Percentiles rank a stretch among this genome's conserved stretches.
phyloP scores from a whole-genome alignment of 2,113 vertebrate genomes.

The Corythornis cristatus region DNA sequence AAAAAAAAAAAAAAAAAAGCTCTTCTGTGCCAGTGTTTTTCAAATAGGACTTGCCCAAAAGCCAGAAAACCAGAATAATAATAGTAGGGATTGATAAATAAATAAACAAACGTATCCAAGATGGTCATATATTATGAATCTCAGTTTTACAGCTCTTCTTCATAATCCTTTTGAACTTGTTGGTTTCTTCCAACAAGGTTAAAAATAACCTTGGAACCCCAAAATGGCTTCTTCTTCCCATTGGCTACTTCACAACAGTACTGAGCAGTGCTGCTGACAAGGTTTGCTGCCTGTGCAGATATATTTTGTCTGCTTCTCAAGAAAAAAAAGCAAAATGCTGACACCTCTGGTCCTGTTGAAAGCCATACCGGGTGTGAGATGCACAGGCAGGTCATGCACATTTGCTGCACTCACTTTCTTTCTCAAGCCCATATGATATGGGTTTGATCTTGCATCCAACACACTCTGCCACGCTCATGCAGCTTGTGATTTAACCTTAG shows the following conservation, averaged over 20 bases:
- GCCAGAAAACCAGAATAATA: slow-evolving; percentile 1
- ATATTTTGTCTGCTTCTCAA: neutral
- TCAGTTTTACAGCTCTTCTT: neutral
- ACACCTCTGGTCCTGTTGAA: neutral
- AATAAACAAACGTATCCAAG: neutral
- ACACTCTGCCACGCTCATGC: neutral
- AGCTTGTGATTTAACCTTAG: neutral
- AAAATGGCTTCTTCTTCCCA: slow-evolving; percentile 8
- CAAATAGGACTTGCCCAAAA: neutral
- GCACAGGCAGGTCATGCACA: neutral
- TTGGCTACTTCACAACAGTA: neutral
- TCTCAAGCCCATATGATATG: neutral
- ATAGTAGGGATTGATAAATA: neutral
- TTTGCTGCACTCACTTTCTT: neutral
- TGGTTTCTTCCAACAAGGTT: neutral
- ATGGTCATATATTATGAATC: neutral
- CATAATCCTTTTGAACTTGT: neutral
- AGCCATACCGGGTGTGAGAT: neutral
- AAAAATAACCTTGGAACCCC: neutral
- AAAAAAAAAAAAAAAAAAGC: neutral
- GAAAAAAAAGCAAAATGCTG: neutral
- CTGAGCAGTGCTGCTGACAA: neutral
- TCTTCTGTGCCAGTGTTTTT: neutral
- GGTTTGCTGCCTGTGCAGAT: neutral
- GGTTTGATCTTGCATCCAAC: neutral